These are phyloP conservation scores for Pterophyllum scalare DNA, from an alignment of 2,113 vertebrate genomes.

Conservation along the genomic window DNA sequence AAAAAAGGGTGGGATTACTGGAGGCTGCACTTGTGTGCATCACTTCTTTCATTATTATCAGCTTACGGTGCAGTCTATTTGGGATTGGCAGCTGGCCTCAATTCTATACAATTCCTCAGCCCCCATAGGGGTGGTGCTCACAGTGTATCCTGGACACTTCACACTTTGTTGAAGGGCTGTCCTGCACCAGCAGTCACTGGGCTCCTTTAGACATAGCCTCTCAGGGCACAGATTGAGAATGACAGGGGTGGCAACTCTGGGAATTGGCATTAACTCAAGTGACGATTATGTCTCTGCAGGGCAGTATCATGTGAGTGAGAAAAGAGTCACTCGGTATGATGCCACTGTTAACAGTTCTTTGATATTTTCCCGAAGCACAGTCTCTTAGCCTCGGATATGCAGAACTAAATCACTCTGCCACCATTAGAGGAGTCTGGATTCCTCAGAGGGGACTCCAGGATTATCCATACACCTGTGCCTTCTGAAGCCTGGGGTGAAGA, in stretches of 20 bases:
- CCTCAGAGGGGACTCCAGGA: slow-evolving; percentile 40
- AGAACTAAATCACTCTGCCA: slow-evolving; percentile 23
- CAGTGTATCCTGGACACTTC: slow-evolving; percentile 31
- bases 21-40: slow-evolving; percentile 39
- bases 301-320: slow-evolving; percentile 23
- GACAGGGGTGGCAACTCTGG: slow-evolving; percentile 43
- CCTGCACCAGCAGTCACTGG: slow-evolving; percentile 21
- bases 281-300: slow-evolving; percentile 36
- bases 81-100: slow-evolving; percentile 49
- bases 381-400: slow-evolving; percentile 27
- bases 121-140: slow-evolving; percentile 32
- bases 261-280: slow-evolving; percentile 40
- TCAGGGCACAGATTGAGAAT: slow-evolving; percentile 40
- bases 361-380: slow-evolving; percentile 27
- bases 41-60: slow-evolving; percentile 56
- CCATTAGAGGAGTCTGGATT: slow-evolving; percentile 27
- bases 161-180: slow-evolving; percentile 26
- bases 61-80: slow-evolving; percentile 56
- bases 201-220: slow-evolving; percentile 32
- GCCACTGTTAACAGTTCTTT: slow-evolving; percentile 13
- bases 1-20: slow-evolving; percentile 37
- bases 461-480: slow-evolving; percentile 59
- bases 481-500: slow-evolving; percentile 17
- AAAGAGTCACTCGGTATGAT: slow-evolving; percentile 27
- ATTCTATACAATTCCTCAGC: slow-evolving; percentile 49